These are phyloP conservation scores for Eriocheir sinensis DNA, from an alignment of 1,140 invertebrate genomes.

Conservation along the genomic window DNA sequence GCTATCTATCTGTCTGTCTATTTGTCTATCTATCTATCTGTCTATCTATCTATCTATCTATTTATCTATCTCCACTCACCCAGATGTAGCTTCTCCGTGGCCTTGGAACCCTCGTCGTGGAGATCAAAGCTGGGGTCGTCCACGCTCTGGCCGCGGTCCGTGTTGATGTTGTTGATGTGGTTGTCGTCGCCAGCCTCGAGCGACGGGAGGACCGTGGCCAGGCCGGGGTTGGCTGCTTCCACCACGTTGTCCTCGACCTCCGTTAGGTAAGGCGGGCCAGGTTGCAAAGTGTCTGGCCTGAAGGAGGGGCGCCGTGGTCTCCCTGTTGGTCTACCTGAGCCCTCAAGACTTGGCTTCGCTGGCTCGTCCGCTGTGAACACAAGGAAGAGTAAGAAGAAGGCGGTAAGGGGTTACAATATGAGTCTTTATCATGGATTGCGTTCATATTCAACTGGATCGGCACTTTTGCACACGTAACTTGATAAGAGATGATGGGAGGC, in stretches of 20 bases:
- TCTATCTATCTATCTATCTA: too few species aligned
- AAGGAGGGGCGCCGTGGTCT: slow-evolving; percentile 79
- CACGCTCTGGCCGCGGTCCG: slow-evolving; percentile 50
- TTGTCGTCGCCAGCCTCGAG: slow-evolving; percentile 66
- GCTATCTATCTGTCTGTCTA: too few species aligned
- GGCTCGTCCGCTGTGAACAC: slow-evolving; percentile 42
- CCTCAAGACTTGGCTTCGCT: slow-evolving; percentile 46
- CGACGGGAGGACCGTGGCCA: slow-evolving; percentile 58
- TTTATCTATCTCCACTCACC: slow-evolving; percentile 23
- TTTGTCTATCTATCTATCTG: too few species aligned
- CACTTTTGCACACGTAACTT: too few species aligned
- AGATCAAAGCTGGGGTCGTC: slow-evolving; percentile 44
- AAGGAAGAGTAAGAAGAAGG: neutral
- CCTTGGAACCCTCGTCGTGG: slow-evolving; percentile 80
- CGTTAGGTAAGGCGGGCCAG: slow-evolving; percentile 79
- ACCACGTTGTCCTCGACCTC: slow-evolving; percentile 57
- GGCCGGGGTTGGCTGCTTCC: slow-evolving; percentile 41
- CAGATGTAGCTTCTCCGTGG: slow-evolving; percentile 65
- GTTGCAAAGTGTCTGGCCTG: slow-evolving; percentile 73
- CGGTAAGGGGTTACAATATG: too few species aligned
- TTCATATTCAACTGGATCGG: too few species aligned
- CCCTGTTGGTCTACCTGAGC: neutral
- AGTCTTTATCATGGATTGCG: too few species aligned
- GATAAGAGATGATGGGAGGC: too few species aligned
- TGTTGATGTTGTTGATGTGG: slow-evolving; percentile 69